Conservation (phyloP, 2,888 invertebrate genomes). For the Platycheirus albimanus region DNA sequence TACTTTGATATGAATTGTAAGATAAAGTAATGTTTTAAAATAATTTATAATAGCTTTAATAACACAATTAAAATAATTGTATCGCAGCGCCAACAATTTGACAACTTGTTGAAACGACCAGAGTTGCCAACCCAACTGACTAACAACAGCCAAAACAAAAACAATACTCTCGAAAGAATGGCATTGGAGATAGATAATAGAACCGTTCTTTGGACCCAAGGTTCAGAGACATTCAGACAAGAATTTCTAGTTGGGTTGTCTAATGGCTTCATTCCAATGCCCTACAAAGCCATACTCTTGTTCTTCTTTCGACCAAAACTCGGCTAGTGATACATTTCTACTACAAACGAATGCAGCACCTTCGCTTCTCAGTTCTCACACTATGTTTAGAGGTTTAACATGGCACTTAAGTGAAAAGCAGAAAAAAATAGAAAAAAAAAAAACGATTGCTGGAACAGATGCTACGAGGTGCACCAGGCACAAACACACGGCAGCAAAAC, state of each 20-base stretch:
- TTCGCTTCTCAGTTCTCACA: slow-evolving; percentile 13
- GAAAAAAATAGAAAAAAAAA: too few relatives aligned
- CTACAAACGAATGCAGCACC: slow-evolving; percentile 13
- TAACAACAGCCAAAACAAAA: slow-evolving; percentile 17
- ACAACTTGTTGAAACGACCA: too few relatives aligned
- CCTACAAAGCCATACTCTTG: slow-evolving; percentile 1
- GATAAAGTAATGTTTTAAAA: too few relatives aligned
- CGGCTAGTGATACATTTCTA: slow-evolving; percentile 9
- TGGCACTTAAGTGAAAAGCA: slow-evolving; percentile 73
- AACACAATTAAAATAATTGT: too few relatives aligned
- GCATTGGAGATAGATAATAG: slow-evolving; percentile 13
- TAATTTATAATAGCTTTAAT: too few relatives aligned
- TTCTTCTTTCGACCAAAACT: slow-evolving; percentile 37
- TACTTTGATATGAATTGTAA: too few relatives aligned
- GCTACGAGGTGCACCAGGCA: slow-evolving; percentile 58
- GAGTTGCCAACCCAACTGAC: too few relatives aligned
- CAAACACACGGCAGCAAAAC: slow-evolving; percentile 51
- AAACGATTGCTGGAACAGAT: slow-evolving; percentile 68
- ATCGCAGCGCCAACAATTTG: too few relatives aligned
- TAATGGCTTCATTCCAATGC: slow-evolving; percentile 68
- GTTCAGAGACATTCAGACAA: slow-evolving; percentile 68
- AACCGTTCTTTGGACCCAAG: slow-evolving; percentile 52
- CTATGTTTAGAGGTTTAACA: slow-evolving; percentile 70
- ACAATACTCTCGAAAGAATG: slow-evolving; percentile 1
- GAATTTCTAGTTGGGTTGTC: slow-evolving; percentile 68